Evolutionary conservation across 2,113 vertebrate genomes (phyloP).

Genomic region (Onychostruthus taczanowskii): DNA sequence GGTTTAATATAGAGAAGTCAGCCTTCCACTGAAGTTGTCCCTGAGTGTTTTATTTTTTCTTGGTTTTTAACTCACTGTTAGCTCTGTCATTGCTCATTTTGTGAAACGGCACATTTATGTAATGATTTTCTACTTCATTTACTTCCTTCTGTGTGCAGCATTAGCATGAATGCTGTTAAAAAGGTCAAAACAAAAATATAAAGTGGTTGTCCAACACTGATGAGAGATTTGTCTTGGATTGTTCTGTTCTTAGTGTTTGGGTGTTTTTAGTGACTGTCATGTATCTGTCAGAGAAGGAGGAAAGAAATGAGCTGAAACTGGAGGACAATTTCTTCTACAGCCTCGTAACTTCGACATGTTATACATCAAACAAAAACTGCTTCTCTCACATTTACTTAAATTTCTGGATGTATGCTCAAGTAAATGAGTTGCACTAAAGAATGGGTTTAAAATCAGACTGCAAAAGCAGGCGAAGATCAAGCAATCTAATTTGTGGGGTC

Average conservation of each 20-base stretch:
- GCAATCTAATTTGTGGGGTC: background rate
- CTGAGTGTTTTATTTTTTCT: background rate
- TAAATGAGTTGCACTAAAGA: background rate
- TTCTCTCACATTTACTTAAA: background rate
- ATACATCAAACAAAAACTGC: background rate
- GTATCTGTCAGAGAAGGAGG: background rate
- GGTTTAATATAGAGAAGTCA: background rate
- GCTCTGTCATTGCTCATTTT: background rate
- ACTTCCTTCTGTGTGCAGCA: background rate
- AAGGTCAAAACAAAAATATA: background rate
- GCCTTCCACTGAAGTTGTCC: background rate
- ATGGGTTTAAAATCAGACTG: background rate
- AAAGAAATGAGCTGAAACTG: background rate
- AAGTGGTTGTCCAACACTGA: background rate
- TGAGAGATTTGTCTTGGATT: background rate
- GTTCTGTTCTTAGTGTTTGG: background rate
- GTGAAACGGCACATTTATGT: background rate
- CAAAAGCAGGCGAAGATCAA: background rate
- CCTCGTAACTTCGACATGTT: background rate
- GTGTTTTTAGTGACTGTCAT: background rate
- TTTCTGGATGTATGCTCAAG: background rate
- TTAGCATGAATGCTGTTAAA: background rate
- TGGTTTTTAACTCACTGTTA: background rate
- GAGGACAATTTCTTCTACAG: background rate
- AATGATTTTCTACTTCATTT: slow-evolving; percentile 9